Evolutionary conservation across 2,888 invertebrate species (phyloP).

Genomic region (Suillia variegata): DNA sequence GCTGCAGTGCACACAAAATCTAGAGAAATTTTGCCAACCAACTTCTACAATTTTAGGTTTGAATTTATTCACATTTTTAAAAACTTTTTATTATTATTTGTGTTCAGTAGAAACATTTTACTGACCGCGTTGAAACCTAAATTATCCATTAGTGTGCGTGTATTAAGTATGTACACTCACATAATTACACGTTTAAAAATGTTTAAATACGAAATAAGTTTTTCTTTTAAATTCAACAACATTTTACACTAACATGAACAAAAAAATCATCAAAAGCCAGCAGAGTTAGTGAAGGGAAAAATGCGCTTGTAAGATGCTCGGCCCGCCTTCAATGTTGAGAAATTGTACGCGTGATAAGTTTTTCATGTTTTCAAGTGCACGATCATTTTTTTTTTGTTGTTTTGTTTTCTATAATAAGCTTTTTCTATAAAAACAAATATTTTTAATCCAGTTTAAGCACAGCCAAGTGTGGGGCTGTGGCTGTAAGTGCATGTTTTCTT

Average conservation of each 20-base stretch:
- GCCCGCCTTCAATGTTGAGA: not conserved
- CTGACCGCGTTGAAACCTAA: not conserved
- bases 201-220: not conserved
- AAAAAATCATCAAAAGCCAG: no score
- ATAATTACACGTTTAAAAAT: not conserved
- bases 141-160: not conserved
- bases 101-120: no score
- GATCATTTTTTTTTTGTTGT: not conserved
- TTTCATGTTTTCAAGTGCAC: not conserved
- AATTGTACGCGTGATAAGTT: not conserved
- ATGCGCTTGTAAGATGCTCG: not conserved
- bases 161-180: not conserved
- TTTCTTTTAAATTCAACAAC: no score
- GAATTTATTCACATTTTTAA: no score
- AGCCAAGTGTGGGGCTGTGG: not conserved
- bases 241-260: no score
- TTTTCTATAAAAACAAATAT: not conserved
- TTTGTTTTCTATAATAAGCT: no score
- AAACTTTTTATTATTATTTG: no score
- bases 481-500: not conserved
- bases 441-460: not conserved
- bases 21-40: no score
- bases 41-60: no score
- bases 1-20: no score
- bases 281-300: no score